These are phyloP conservation scores for Elysia crispata DNA, from an alignment of 2,888 invertebrate genomes.

Conservation along the genomic window DNA sequence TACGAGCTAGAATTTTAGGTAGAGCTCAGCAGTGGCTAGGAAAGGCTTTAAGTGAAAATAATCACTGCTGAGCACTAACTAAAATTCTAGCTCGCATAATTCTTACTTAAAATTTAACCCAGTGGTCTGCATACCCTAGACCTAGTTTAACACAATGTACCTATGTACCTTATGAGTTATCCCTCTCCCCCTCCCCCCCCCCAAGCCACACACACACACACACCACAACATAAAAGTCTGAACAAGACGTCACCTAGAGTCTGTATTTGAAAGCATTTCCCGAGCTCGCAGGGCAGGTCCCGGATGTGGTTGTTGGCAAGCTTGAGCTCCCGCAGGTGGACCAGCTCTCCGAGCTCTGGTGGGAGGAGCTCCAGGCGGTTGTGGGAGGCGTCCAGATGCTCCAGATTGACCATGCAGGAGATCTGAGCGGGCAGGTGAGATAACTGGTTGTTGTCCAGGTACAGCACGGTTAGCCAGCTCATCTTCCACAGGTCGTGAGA, in stretches of 20 bases:
- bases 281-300: slow-evolving; percentile 96
- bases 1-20: no score
- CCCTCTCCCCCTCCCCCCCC: no score
- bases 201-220: background rate
- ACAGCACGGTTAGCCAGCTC: slow-evolving; percentile 94
- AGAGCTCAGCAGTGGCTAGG: no score
- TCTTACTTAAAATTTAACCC: no score
- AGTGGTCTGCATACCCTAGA: no score
- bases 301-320: slow-evolving; percentile 96
- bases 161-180: no score
- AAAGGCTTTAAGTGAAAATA: no score
- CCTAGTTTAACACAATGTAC: no score
- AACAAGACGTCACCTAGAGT: slow-evolving; percentile 90
- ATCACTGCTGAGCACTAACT: no score
- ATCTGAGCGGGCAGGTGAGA: slow-evolving; percentile 94
- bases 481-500: slow-evolving; percentile 94
- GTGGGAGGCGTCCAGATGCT: slow-evolving; percentile 93
- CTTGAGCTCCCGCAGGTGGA: slow-evolving; percentile 95
- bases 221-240: no score
- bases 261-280: slow-evolving; percentile 97
- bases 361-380: slow-evolving; percentile 97
- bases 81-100: no score
- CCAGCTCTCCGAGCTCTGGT: slow-evolving; percentile 96
- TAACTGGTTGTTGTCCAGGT: slow-evolving; percentile 96
- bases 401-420: slow-evolving; percentile 88